A percentile compares a stretch with the other conserved stretches of the same genome.
These are phyloP conservation scores for Cerastis rubricosa DNA, from an alignment of 2,888 invertebrate genomes.

Conservation along the genomic window DNA sequence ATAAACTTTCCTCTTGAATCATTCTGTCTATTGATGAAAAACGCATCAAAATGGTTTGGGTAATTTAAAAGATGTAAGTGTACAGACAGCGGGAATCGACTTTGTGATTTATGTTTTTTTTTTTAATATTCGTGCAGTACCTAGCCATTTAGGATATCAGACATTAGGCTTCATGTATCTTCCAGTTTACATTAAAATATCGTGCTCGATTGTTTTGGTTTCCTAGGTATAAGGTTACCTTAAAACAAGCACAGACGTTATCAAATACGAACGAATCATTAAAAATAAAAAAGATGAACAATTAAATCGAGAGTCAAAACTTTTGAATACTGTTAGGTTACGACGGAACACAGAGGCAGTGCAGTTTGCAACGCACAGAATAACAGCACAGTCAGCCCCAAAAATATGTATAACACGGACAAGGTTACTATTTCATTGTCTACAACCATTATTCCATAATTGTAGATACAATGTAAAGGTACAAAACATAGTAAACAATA, in stretches of 20 bases:
- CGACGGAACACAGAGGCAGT: not conserved
- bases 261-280: not conserved
- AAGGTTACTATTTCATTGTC: too few species aligned
- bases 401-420: too few species aligned
- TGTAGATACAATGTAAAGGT: too few species aligned
- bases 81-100: too few species aligned
- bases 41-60: too few species aligned
- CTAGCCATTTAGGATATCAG: not conserved
- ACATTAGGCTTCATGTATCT: not conserved
- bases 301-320: not conserved
- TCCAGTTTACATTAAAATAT: not conserved
- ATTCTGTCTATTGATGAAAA: too few species aligned
- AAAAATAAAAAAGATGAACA: slow-evolving; percentile 5
- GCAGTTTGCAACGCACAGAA: not conserved
- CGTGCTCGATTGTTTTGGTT: not conserved
- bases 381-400: too few species aligned
- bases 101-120: too few species aligned
- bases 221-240: not conserved
- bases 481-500: too few species aligned
- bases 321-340: slow-evolving; percentile 14
- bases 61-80: too few species aligned
- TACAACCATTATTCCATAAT: too few species aligned
- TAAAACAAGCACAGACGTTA: not conserved
- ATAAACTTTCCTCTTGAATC: too few species aligned
- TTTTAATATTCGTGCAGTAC: not conserved